These are phyloP conservation scores for Macquaria australasica DNA, from an alignment of 2,113 vertebrate genomes.

Conservation along the genomic window DNA sequence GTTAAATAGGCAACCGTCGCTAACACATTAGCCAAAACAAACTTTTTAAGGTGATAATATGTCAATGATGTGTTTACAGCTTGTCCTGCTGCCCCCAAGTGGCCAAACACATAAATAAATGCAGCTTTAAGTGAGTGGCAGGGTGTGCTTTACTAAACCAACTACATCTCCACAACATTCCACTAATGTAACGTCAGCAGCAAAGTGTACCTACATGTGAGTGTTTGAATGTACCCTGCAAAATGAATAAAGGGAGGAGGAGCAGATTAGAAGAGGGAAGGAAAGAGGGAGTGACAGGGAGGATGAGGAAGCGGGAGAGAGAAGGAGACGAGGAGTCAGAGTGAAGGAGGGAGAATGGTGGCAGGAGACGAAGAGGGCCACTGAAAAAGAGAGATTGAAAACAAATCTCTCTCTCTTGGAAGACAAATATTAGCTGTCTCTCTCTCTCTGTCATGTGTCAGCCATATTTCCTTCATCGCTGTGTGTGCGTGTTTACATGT, in stretches of 20 bases:
- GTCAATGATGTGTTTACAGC: neutral
- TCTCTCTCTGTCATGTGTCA: conserved; percentile 13
- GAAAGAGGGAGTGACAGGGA: neutral
- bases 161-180: neutral
- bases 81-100: neutral
- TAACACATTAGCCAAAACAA: neutral
- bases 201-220: too few relatives aligned
- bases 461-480: conserved; percentile 64
- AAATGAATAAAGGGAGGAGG: neutral
- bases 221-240: neutral
- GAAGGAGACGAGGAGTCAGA: neutral
- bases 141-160: neutral
- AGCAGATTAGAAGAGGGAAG: neutral
- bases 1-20: too few relatives aligned
- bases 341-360: neutral
- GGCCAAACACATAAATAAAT: neutral
- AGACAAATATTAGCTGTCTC: conserved; percentile 35
- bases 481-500: conserved; percentile 19
- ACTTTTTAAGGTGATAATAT: neutral
- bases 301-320: too few relatives aligned
- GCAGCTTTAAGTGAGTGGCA: too few relatives aligned
- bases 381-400: neutral
- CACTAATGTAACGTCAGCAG: neutral
- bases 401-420: neutral
- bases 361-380: neutral